Conservation (phyloP, 2,113 vertebrate species). For the Pica pica region DNA sequence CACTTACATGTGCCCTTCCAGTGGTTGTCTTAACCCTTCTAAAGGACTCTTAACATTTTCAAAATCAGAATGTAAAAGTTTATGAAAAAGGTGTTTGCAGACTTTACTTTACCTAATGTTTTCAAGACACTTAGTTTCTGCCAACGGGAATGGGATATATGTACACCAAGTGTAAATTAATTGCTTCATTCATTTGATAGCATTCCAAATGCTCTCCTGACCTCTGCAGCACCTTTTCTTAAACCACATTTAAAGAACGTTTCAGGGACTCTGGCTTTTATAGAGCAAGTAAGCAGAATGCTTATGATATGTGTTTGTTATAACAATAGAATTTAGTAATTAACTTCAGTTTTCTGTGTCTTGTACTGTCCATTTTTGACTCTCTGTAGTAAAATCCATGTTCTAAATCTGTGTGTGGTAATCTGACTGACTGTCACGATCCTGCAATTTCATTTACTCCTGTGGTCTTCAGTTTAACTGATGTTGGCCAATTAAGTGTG, state of each 20-base stretch:
- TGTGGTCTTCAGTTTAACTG: neutral
- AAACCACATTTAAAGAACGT: neutral
- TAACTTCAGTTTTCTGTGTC: neutral
- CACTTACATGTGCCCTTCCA: neutral
- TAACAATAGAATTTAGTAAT: neutral
- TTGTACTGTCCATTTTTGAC: neutral
- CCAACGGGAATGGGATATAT: neutral
- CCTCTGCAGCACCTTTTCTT: neutral
- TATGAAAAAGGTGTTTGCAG: neutral
- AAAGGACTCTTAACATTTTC: neutral
- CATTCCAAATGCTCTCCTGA: neutral
- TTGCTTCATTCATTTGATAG: fast-evolving
- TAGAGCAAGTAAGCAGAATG: neutral
- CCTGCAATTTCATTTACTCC: neutral
- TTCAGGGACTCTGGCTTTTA: neutral
- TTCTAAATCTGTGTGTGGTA: neutral
- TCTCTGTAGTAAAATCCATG: neutral
- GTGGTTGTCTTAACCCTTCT: neutral
- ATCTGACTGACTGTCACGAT: neutral
- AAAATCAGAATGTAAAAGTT: neutral
- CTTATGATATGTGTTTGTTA: neutral
- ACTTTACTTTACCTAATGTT: neutral
- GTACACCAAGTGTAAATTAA: neutral
- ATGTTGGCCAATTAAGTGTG: neutral
- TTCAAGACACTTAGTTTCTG: neutral